Evolutionary conservation across 2,888 invertebrate species (phyloP).

Genomic region (Dryobotodes eremita): DNA sequence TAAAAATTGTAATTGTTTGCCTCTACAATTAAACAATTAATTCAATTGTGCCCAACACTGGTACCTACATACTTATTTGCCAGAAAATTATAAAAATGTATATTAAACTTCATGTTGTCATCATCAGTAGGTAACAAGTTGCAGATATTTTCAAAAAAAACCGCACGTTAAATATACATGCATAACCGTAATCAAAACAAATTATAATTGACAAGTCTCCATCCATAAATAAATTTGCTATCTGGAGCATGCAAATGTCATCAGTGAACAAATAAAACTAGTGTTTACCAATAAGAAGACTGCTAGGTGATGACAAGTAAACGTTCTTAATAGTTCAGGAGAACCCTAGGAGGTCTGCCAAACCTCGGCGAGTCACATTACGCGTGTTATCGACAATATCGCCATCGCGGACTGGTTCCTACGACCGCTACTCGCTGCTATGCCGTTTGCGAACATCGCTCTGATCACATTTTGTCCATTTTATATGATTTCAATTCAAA

Average conservation of each 20-base stretch:
- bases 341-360: conserved; percentile 68
- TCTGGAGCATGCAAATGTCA: conserved; percentile 49
- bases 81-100: neutral
- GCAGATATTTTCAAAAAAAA: conserved; percentile 6
- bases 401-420: conserved; percentile 64
- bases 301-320: conserved; percentile 11
- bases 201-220: conserved; percentile 26
- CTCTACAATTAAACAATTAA: no score
- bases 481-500: conserved; percentile 56
- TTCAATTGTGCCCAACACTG: no score
- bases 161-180: neutral
- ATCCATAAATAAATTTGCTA: conserved; percentile 37
- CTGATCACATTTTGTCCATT: conserved; percentile 58
- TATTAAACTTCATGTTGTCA: neutral
- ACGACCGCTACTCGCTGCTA: conserved; percentile 63
- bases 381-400: conserved; percentile 64
- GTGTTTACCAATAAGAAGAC: conserved; percentile 34
- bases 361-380: conserved; percentile 64
- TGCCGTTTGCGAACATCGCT: conserved; percentile 62
- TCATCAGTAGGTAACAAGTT: neutral
- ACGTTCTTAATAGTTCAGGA: conserved; percentile 34
- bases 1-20: no score
- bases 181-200: conserved; percentile 27
- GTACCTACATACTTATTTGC: neutral
- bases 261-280: conserved; percentile 33